Base-by-base conservation (phyloP, 2,113 vertebrate genomes). In the Scolopax mira region DNA sequence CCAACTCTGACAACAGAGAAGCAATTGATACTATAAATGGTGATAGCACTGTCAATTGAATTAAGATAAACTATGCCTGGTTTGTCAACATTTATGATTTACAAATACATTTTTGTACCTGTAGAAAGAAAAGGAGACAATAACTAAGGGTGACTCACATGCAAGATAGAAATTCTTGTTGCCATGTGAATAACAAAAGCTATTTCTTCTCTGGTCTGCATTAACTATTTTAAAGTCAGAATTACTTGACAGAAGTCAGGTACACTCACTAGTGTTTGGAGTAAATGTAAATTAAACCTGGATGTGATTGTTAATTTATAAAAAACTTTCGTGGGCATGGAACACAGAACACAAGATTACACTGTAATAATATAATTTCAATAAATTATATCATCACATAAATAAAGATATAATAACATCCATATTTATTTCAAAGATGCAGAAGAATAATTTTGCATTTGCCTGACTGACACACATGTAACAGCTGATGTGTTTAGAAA, bases 71-170 rank as follows among this genome's bases (percentile, higher is more conserved):
- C 80, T 83, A 42, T 64, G 35, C 13, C 39, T 88, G 31, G 21
- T 94, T 90, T 96, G 75, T 88, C 88, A 91, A 79, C 35, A 71
- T 70, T 80, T 90, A 46, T 79, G 35, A 78, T 83, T 94, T 96
- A 71, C 46, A 80, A 86, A 79, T 73, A 39, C 39, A 27, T 84
- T 35, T 86, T 48, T 74, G 49, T 57, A 81, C 30, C 18, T 18
- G 3, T 55, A 27, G 51, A 90, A 95, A 58, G 33, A 66, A 85
- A 60, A 85, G 51, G 13, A 11, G 1, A 15, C 79, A 57, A 57
- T 80, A 89, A 13, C 67, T 55, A 71, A 78, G 21, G 5, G 35
- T 42, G 21, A 64, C 46, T 87, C 44, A 74, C 19, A 57, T n/a
- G 30, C 24, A 74, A 86, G 39, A 74, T 28, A 71, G n/a, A 91